Evolutionary conservation across 2,113 vertebrate genomes (phyloP).

Genomic region (Pogonocichla stellata): DNA sequence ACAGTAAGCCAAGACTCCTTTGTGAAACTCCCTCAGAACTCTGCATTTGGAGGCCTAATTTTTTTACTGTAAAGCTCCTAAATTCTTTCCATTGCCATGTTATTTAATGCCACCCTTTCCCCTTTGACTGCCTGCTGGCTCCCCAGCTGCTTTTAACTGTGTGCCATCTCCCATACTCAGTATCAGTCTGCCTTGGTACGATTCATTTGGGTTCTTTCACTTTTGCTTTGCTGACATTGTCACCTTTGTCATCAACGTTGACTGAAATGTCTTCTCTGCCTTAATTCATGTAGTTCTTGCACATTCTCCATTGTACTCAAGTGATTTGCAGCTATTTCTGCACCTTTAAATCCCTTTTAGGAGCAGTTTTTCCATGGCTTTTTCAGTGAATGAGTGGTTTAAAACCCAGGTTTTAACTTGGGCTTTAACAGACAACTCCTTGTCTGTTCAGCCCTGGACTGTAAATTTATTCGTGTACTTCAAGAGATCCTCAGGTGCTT

Average conservation of each 20-base stretch:
- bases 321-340: neutral
- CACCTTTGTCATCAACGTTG: neutral
- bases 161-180: neutral
- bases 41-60: neutral
- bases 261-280: neutral
- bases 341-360: neutral
- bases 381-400: neutral
- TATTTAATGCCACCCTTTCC: neutral
- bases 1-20: neutral
- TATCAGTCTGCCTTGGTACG: neutral
- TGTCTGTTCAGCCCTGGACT: neutral
- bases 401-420: neutral
- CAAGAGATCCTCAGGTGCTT: neutral
- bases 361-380: neutral
- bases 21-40: neutral
- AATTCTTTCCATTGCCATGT: neutral
- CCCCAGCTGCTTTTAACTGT: neutral
- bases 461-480: neutral
- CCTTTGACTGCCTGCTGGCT: neutral
- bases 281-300: neutral
- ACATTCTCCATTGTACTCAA: neutral
- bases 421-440: neutral
- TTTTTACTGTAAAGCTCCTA: neutral
- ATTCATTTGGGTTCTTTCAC: neutral
- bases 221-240: neutral